These are phyloP conservation scores for Ypsolopha scabrella DNA, from an alignment of 2,888 invertebrate species.

Conservation along the genomic window DNA sequence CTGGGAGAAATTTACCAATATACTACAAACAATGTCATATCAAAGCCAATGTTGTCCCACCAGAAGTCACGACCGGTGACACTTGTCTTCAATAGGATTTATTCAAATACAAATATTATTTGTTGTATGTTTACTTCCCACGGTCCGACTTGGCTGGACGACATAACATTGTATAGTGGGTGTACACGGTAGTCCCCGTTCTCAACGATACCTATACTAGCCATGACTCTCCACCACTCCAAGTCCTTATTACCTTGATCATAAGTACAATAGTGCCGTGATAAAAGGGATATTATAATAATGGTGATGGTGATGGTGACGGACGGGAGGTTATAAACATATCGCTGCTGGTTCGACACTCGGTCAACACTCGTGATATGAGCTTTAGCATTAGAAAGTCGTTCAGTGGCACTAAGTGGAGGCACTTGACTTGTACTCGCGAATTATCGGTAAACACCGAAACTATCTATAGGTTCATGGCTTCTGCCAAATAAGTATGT, in stretches of 20 bases:
- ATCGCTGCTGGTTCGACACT: constrained; percentile 17
- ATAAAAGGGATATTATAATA: too few relatives aligned
- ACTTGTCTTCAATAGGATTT: constrained; percentile 22
- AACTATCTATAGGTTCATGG: not conserved
- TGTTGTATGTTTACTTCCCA: constrained; percentile 25
- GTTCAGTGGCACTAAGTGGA: not conserved
- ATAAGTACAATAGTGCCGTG: too few relatives aligned
- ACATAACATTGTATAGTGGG: constrained; percentile 1
- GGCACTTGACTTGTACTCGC: not conserved
- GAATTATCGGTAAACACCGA: not conserved
- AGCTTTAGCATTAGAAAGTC: constrained; percentile 19
- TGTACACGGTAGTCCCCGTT: constrained; percentile 3
- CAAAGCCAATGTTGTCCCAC: too few relatives aligned
- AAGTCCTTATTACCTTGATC: too few relatives aligned
- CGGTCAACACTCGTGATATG: constrained; percentile 21
- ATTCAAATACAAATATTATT: constrained; percentile 22
- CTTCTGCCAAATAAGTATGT: not conserved
- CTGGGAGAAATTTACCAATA: too few relatives aligned
- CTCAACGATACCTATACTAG: not conserved
- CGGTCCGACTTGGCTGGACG: constrained; percentile 14
- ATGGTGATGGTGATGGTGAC: too few relatives aligned
- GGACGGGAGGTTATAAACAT: not conserved
- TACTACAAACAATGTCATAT: too few relatives aligned
- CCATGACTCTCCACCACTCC: not conserved
- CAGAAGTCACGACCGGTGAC: constrained; percentile 24